A percentile compares a stretch with the other conserved stretches of the same genome.
Conservation (phyloP, 2,797 vertebrate species). For the Diplodus puntazzo region DNA sequence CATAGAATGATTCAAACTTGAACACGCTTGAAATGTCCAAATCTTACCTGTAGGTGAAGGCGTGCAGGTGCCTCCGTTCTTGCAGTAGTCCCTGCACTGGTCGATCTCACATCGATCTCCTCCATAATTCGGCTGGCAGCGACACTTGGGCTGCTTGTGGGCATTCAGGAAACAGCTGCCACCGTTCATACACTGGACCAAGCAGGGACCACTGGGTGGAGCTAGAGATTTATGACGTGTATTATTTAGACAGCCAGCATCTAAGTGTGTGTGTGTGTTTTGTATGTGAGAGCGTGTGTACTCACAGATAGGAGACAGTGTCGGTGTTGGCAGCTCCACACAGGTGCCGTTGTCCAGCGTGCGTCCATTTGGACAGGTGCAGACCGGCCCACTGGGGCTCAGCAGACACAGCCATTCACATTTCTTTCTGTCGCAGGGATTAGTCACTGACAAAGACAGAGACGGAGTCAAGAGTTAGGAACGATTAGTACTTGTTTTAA, state of each 20-base stretch:
- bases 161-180: slow-evolving; percentile 97
- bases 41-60: slow-evolving; percentile 92
- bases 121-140: slow-evolving; percentile 93
- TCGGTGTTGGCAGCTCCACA: slow-evolving; percentile 89
- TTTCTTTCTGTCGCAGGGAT: slow-evolving; percentile 97
- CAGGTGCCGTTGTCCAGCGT: slow-evolving; percentile 95
- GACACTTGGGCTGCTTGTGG: slow-evolving; percentile 95
- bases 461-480: background rate
- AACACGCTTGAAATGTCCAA: background rate
- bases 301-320: slow-evolving; percentile 89
- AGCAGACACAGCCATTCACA: slow-evolving; percentile 98
- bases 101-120: slow-evolving; percentile 93
- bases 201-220: slow-evolving; percentile 88
- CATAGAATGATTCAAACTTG: background rate
- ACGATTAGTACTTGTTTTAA: background rate
- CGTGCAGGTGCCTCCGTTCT: slow-evolving; percentile 94
- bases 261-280: background rate
- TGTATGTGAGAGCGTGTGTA: slow-evolving; percentile 9
- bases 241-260: background rate
- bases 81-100: slow-evolving; percentile 95
- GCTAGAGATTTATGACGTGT: slow-evolving; percentile 58
- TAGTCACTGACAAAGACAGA: slow-evolving; percentile 85
- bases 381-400: slow-evolving; percentile 95
- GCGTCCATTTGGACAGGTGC: slow-evolving; percentile 94
- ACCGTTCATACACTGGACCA: slow-evolving; percentile 90